phyloP scores from a whole-genome alignment of 2,888 invertebrate genomes.

The Lissocephala sabroskyi region DNA sequence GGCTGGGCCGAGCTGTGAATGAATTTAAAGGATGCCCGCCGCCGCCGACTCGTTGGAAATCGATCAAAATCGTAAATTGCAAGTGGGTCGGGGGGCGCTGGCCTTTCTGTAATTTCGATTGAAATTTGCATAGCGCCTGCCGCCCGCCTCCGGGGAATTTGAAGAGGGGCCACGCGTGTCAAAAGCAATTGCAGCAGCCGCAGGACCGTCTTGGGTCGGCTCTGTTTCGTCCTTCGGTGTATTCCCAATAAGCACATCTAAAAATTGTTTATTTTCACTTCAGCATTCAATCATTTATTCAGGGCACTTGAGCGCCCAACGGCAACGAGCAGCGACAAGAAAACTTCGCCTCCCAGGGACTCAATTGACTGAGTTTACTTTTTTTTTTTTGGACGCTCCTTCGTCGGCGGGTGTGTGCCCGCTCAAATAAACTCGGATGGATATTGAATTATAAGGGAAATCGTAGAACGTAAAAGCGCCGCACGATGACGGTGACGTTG shows the following conservation, averaged over 20 bases:
- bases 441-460: slow-evolving; percentile 17
- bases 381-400: too few species aligned
- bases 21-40: background rate
- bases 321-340: slow-evolving; percentile 9
- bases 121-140: slow-evolving; percentile 18
- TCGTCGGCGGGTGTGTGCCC: background rate
- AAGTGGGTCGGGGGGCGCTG: too few species aligned
- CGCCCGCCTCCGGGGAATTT: too few species aligned
- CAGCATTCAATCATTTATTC: slow-evolving; percentile 30
- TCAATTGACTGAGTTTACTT: too few species aligned
- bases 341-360: slow-evolving; percentile 7
- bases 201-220: too few species aligned
- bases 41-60: too few species aligned
- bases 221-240: too few species aligned
- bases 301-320: slow-evolving; percentile 14
- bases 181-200: slow-evolving; percentile 15
- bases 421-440: slow-evolving; percentile 20
- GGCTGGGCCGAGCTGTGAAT: slow-evolving; percentile 1
- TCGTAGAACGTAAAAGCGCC: too few species aligned
- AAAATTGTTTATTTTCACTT: slow-evolving; percentile 36
- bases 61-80: slow-evolving; percentile 4
- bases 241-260: slow-evolving; percentile 24
- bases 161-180: too few species aligned
- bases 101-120: slow-evolving; percentile 17
- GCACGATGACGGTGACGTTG: too few species aligned